A percentile compares a stretch with the other conserved stretches of the same genome.
These are phyloP conservation scores for Upupa epops DNA, from an alignment of 2,113 vertebrate species.

Conservation along the genomic window DNA sequence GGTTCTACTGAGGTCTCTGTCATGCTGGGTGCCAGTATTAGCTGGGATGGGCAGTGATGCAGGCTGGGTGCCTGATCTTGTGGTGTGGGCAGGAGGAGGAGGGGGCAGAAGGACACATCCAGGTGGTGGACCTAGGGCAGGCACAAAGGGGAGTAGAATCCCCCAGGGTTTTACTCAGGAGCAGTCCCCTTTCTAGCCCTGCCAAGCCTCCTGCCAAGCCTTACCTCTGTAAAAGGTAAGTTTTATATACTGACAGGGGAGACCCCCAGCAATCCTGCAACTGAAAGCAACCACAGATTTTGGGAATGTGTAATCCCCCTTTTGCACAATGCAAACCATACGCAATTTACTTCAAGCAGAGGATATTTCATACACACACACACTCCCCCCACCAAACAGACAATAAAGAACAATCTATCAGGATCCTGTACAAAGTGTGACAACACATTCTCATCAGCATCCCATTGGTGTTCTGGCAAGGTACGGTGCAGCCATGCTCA, in stretches of 20 bases:
- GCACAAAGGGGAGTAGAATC: neutral
- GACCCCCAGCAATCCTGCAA: neutral
- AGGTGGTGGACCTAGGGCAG: rapidly evolving
- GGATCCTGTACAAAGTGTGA: neutral
- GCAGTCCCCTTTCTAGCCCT: neutral
- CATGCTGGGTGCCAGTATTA: rapidly evolving
- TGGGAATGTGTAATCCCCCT: neutral
- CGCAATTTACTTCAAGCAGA: neutral
- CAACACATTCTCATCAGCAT: neutral
- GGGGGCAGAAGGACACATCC: neutral
- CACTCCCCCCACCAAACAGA: neutral
- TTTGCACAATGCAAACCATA: neutral
- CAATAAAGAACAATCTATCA: neutral
- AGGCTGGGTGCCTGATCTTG: rapidly evolving
- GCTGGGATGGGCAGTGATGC: rapidly evolving
- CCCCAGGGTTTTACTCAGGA: neutral
- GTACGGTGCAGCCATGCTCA: rapidly evolving
- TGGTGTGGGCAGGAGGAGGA: neutral
- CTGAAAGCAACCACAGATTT: neutral
- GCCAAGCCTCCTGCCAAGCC: neutral
- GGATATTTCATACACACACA: neutral
- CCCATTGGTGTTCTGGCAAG: neutral
- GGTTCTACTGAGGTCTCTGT: rapidly evolving
- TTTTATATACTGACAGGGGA: neutral
- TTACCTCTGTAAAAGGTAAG: neutral